A percentile compares a stretch with the other conserved stretches of the same genome.
Evolutionary conservation across 2,113 vertebrate genomes (phyloP).

Genomic region (Paracanthobrama guichenoti): DNA sequence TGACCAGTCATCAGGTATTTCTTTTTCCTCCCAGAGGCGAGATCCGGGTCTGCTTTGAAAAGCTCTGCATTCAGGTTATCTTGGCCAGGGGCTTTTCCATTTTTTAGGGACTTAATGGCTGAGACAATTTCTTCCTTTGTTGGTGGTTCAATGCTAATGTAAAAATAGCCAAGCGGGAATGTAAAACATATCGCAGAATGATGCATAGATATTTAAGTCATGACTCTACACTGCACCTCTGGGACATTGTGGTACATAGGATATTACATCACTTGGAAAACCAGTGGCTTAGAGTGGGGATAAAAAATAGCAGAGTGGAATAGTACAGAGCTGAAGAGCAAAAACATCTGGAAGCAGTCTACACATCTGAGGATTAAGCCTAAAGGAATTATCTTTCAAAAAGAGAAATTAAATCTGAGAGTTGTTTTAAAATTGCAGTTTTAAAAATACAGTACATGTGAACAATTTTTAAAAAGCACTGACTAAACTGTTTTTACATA

Average conservation of each 20-base stretch:
- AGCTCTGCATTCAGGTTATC: neutral
- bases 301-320: neutral
- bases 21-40: too few species aligned
- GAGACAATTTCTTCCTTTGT: neutral
- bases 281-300: neutral
- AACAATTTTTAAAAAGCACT: too few species aligned
- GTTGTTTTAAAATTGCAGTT: neutral
- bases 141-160: neutral
- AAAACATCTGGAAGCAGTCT: conserved; percentile 30
- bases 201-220: conserved; percentile 19
- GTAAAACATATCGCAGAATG: conserved; percentile 17
- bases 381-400: conserved; percentile 15
- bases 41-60: neutral
- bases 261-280: conserved; percentile 21
- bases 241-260: conserved; percentile 14
- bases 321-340: neutral
- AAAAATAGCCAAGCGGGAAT: conserved; percentile 37
- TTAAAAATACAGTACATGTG: neutral
- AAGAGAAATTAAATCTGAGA: neutral
- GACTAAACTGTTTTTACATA: too few species aligned
- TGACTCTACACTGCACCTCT: conserved; percentile 23
- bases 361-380: neutral
- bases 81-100: too few species aligned
- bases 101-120: neutral
- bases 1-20: too few species aligned